phyloP scores from a whole-genome alignment of 1,140 invertebrate genomes.

The Drosophila mauritiana region DNA sequence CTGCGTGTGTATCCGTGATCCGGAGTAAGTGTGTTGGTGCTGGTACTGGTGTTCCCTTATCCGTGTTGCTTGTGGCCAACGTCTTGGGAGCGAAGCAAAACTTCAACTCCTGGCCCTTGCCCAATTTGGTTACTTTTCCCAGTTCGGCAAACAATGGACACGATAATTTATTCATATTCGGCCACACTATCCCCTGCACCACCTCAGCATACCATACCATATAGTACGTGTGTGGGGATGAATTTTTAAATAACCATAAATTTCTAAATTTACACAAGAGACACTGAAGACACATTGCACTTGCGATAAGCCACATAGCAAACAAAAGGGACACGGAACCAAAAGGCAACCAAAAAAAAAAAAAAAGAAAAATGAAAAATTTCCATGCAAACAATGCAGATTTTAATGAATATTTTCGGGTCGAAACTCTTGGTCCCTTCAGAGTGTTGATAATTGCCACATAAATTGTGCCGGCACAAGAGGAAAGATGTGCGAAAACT shows the following conservation, averaged over 20 bases:
- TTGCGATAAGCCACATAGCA: slow-evolving; percentile 71
- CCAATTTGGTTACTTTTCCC: slow-evolving; percentile 76
- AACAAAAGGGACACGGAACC: slow-evolving; percentile 31
- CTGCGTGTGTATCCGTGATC: slow-evolving; percentile 20
- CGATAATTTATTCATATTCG: slow-evolving; percentile 80
- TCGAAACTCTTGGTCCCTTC: slow-evolving; percentile 50
- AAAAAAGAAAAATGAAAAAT: slow-evolving; percentile 49
- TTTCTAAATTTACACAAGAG: slow-evolving; percentile 81
- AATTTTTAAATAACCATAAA: slow-evolving; percentile 84
- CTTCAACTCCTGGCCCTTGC: slow-evolving; percentile 45
- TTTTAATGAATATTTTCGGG: slow-evolving; percentile 80
- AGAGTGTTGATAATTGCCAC: slow-evolving; percentile 79
- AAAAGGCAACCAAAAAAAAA: background rate
- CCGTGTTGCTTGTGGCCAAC: slow-evolving; percentile 70
- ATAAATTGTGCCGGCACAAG: slow-evolving; percentile 54
- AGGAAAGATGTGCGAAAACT: slow-evolving; percentile 11
- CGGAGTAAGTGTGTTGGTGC: background rate
- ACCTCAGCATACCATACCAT: background rate
- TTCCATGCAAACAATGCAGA: slow-evolving; percentile 72
- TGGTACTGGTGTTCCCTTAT: slow-evolving; percentile 27
- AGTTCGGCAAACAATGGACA: slow-evolving; percentile 68
- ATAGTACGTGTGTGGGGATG: slow-evolving; percentile 32
- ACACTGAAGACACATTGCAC: slow-evolving; percentile 78
- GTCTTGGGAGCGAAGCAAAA: slow-evolving; percentile 57
- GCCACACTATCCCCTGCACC: slow-evolving; percentile 38